Base-by-base conservation (phyloP, 1,140 invertebrate genomes). In the Solenopsis invicta region DNA sequence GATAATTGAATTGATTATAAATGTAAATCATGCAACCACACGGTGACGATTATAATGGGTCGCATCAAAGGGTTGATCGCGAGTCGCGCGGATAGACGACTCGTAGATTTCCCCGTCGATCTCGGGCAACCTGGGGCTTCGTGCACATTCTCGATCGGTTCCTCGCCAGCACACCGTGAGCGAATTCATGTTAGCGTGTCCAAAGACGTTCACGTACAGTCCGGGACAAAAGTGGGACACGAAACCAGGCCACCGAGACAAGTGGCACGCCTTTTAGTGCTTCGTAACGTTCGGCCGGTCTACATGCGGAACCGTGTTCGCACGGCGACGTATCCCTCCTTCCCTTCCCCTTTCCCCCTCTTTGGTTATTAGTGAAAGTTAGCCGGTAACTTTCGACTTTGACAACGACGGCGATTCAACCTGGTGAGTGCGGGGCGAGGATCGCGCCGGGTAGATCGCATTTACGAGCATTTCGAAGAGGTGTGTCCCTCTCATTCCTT, bases 181-280 rank as follows among this genome's bases (percentile, higher is more conserved):
- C 80, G 80, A 77, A 71, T 87, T 89, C 85, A 88, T 69, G 71
- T 88, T 82, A 87, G 86, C 91, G 91, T 92, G 64, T 88, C 88
- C 86, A 77, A 69, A 88, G 89, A 88, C 82, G 87, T 90, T 85
- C 87, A 87, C 81, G 92, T 89, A 90, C 88, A 91, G 90, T 91
- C 89, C 80, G 82, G 74, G 56, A 71, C 84, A 93, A 92, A 95
- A 94, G 93, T 94, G 87, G 95, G 93, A 94, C 94, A 94, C 90
- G 93, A 91, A 95, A 95, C 94, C 95, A 95, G 95, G 95, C 93
- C 95, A 95, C 92, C 94, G 94, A 95, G 94, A 95, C 94, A 95
- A 95, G 94, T 95, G 92, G 95, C 94, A 95, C 94, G 92, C 88
- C 94, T 93, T 93, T 94, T 93, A 93, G 92, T 93, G 90, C 91